These are phyloP conservation scores for Aporophyla nigra DNA, from an alignment of 2,888 invertebrate species.

Conservation along the genomic window DNA sequence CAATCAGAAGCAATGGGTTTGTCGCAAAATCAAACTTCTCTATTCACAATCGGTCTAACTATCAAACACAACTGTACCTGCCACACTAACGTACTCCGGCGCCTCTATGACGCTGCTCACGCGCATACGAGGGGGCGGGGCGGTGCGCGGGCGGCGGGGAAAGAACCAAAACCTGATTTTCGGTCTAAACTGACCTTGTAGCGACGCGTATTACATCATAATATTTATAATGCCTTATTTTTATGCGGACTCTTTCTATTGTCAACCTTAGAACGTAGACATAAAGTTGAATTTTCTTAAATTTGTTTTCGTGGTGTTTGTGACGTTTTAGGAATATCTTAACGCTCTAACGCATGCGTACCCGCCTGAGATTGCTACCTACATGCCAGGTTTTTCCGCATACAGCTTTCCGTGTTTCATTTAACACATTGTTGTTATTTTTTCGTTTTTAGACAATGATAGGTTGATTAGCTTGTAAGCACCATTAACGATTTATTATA, in stretches of 20 bases:
- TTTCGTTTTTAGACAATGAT: slow-evolving; percentile 26
- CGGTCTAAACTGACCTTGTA: slow-evolving; percentile 90
- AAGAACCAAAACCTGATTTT: slow-evolving; percentile 88
- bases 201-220: slow-evolving; percentile 88
- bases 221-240: slow-evolving; percentile 84
- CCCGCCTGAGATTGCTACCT: slow-evolving; percentile 81
- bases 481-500: too few species aligned
- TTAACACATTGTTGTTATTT: slow-evolving; percentile 71
- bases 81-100: slow-evolving; percentile 67
- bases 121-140: slow-evolving; percentile 65
- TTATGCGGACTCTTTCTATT: slow-evolving; percentile 55
- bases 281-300: slow-evolving; percentile 52
- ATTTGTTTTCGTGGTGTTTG: slow-evolving; percentile 46
- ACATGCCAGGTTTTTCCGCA: slow-evolving; percentile 87
- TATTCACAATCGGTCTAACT: slow-evolving; percentile 31
- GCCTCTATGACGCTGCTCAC: slow-evolving; percentile 81
- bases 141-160: slow-evolving; percentile 66
- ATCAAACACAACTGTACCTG: slow-evolving; percentile 30
- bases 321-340: slow-evolving; percentile 64
- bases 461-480: slow-evolving; percentile 12
- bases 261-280: slow-evolving; percentile 11
- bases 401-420: slow-evolving; percentile 84
- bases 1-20: fast-evolving
- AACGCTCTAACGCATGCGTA: slow-evolving; percentile 78
- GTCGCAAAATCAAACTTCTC: not conserved